Evolutionary conservation across 1,140 invertebrate species (phyloP).

Genomic region (Drosophila setifemur): DNA sequence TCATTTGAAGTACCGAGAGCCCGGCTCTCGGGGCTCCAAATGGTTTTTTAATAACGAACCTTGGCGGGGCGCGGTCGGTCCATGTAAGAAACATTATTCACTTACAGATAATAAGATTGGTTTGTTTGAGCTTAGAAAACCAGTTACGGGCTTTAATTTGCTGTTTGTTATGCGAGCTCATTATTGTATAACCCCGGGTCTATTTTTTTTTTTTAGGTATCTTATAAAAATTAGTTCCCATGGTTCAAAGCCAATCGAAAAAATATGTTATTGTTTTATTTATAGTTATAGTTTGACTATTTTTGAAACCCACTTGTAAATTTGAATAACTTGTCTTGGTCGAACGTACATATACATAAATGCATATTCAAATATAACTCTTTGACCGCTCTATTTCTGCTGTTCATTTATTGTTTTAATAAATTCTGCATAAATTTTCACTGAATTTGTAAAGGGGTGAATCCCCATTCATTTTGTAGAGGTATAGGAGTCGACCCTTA

Average conservation of each 20-base stretch:
- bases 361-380: slow-evolving; percentile 8
- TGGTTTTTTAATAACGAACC: slow-evolving; percentile 47
- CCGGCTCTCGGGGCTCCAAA: neutral
- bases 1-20: slow-evolving; percentile 10
- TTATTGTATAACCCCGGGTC: slow-evolving; percentile 1
- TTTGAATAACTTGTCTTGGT: too few relatives aligned
- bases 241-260: too few relatives aligned
- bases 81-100: slow-evolving; percentile 35
- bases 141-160: slow-evolving; percentile 15
- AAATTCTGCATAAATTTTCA: slow-evolving; percentile 1
- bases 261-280: too few relatives aligned
- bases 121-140: slow-evolving; percentile 13
- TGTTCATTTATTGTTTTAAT: neutral
- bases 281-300: too few relatives aligned
- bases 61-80: slow-evolving; percentile 39
- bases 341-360: neutral
- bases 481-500: too few relatives aligned
- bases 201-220: neutral
- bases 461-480: slow-evolving; percentile 11
- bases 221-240: too few relatives aligned
- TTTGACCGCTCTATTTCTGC: slow-evolving; percentile 21
- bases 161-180: slow-evolving; percentile 11
- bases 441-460: slow-evolving; percentile 7
- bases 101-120: slow-evolving; percentile 37
- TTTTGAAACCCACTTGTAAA: too few relatives aligned